phyloP scores from a whole-genome alignment of 2,888 invertebrate genomes.

The Drosophila putrida region DNA sequence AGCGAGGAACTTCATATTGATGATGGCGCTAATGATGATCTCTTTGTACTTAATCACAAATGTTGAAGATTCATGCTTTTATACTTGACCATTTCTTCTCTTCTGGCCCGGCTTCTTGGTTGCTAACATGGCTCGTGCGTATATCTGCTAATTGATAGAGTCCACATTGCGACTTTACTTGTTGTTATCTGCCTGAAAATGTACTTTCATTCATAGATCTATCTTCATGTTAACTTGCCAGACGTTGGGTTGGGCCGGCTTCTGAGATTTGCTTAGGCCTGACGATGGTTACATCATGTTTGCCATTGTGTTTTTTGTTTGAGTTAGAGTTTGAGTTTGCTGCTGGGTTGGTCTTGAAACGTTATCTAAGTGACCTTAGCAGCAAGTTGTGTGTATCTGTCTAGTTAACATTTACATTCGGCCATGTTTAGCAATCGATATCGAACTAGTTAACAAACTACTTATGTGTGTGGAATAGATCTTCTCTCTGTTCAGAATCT shows the following conservation, averaged over 20 bases:
- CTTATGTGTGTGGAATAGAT: not conserved
- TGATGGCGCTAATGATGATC: constrained; percentile 26
- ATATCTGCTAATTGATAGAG: constrained; percentile 65
- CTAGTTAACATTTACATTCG: constrained; percentile 31
- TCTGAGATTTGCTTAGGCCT: constrained; percentile 60
- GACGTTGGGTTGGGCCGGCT: constrained; percentile 37
- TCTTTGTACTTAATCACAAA: constrained; percentile 57
- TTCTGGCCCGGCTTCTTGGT: constrained; percentile 29
- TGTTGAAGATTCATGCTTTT: constrained; percentile 51
- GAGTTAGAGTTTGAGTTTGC: constrained; percentile 50
- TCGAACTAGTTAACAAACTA: constrained; percentile 16
- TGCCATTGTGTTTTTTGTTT: constrained; percentile 32
- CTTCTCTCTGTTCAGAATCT: not conserved
- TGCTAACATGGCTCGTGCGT: constrained; percentile 46
- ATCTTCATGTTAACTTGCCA: constrained; percentile 37
- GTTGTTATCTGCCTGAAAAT: constrained; percentile 32
- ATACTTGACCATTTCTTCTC: constrained; percentile 28
- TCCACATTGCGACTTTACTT: constrained; percentile 50
- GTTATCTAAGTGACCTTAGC: constrained; percentile 66
- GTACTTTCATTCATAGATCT: constrained; percentile 74
- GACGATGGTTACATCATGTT: constrained; percentile 71
- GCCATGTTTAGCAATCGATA: constrained; percentile 21
- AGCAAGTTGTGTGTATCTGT: constrained; percentile 11
- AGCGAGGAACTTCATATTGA: constrained; percentile 50
- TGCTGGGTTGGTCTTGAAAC: constrained; percentile 59